phyloP scores from a whole-genome alignment of 2,797 vertebrate species.

The Chiroxiphia lanceolata region DNA sequence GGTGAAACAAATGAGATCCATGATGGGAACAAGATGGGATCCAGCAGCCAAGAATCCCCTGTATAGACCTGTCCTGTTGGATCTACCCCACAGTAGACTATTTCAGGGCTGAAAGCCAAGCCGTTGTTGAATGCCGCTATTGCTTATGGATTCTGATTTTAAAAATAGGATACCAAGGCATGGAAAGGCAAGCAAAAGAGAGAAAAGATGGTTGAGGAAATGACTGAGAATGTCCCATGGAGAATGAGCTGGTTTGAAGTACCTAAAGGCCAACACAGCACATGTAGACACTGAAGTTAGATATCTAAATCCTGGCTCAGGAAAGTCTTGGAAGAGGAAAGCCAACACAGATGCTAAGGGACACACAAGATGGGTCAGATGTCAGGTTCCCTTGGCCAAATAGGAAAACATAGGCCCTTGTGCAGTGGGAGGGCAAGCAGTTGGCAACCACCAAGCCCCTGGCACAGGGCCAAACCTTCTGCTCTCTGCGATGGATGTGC shows the following conservation, averaged over 20 bases:
- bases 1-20: not conserved
- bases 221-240: not conserved
- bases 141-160: not conserved
- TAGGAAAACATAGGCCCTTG: not conserved
- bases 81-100: not conserved
- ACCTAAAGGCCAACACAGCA: not conserved
- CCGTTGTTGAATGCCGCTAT: not conserved
- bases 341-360: not conserved
- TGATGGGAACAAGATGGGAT: not conserved
- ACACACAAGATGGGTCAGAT: not conserved
- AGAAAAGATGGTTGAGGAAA: not conserved
- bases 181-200: not conserved
- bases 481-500: not conserved
- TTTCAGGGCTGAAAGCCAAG: not conserved
- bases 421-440: not conserved
- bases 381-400: not conserved
- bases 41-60: not conserved
- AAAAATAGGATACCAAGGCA: not conserved
- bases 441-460: not conserved
- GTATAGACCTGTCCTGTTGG: not conserved
- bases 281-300: not conserved
- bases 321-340: not conserved
- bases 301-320: not conserved
- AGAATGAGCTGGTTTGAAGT: not conserved
- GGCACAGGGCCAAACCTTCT: not conserved